A percentile compares a stretch with the other conserved stretches of the same genome.
phyloP scores from a whole-genome alignment of 2,888 invertebrate genomes.

The Latheticus oryzae region DNA sequence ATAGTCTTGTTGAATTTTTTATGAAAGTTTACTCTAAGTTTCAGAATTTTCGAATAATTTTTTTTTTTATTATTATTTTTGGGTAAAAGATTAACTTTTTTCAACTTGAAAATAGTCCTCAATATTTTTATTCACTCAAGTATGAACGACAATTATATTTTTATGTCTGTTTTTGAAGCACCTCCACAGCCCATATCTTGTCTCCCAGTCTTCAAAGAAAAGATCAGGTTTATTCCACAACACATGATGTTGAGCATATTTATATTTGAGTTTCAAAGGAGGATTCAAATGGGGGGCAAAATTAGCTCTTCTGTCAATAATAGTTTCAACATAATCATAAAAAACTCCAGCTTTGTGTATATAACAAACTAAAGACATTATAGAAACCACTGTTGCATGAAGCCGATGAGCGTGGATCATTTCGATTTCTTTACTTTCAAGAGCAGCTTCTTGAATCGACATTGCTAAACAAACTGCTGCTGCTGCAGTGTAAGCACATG shows the following conservation, averaged over 20 bases:
- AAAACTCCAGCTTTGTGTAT: conserved; percentile 71
- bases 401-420: conserved; percentile 66
- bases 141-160: conserved; percentile 18
- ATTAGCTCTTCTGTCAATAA: conserved; percentile 70
- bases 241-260: conserved; percentile 69
- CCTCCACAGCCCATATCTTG: conserved; percentile 74
- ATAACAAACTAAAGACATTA: conserved; percentile 74
- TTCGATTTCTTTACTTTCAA: conserved; percentile 62
- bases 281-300: conserved; percentile 76
- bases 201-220: conserved; percentile 76
- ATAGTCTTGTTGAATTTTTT: conserved; percentile 1
- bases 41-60: conserved; percentile 1
- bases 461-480: conserved; percentile 70
- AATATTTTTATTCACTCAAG: not conserved
- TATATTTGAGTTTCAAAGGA: conserved; percentile 69
- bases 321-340: conserved; percentile 70
- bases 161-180: conserved; percentile 62
- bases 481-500: conserved; percentile 73
- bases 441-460: conserved; percentile 71
- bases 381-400: conserved; percentile 71
- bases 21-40: not conserved
- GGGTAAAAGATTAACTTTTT: too few species aligned
- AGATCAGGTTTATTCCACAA: conserved; percentile 73
- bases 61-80: not conserved
- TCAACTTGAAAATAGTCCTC: not conserved